phyloP scores from a whole-genome alignment of 2,113 vertebrate species.

The Poecile atricapillus region DNA sequence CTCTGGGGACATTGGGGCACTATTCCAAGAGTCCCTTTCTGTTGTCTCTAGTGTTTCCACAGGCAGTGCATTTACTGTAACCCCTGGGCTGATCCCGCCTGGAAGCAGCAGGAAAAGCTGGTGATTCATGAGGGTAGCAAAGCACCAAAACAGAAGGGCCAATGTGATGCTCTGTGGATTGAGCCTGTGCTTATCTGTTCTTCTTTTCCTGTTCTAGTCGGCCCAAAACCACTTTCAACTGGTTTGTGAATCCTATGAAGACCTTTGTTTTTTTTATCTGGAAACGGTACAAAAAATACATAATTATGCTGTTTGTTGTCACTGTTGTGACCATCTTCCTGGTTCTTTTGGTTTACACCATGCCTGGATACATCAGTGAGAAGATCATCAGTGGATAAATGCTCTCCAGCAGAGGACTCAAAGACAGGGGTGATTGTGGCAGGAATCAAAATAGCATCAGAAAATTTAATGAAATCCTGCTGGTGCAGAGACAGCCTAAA shows the following conservation, averaged over 20 bases:
- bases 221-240: constrained; percentile 89
- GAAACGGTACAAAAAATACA: constrained; percentile 88
- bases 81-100: not conserved
- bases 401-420: not conserved
- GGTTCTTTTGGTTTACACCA: constrained; percentile 84
- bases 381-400: constrained; percentile 82
- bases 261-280: constrained; percentile 92
- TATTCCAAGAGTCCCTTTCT: not conserved
- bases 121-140: not conserved
- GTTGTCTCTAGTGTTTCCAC: accelerated
- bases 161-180: not conserved
- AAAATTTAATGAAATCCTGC: not conserved
- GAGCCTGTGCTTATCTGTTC: not conserved
- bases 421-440: not conserved
- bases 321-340: constrained; percentile 82
- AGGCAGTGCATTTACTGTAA: not conserved
- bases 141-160: not conserved
- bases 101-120: not conserved
- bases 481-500: not conserved
- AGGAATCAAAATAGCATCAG: not conserved
- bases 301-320: constrained; percentile 81
- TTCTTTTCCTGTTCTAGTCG: constrained; percentile 68
- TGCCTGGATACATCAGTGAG: constrained; percentile 86
- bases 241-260: constrained; percentile 93
- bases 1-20: not conserved